Evolutionary conservation across 1,140 invertebrate genomes (phyloP).

Genomic region (Ylistrum balloti): DNA sequence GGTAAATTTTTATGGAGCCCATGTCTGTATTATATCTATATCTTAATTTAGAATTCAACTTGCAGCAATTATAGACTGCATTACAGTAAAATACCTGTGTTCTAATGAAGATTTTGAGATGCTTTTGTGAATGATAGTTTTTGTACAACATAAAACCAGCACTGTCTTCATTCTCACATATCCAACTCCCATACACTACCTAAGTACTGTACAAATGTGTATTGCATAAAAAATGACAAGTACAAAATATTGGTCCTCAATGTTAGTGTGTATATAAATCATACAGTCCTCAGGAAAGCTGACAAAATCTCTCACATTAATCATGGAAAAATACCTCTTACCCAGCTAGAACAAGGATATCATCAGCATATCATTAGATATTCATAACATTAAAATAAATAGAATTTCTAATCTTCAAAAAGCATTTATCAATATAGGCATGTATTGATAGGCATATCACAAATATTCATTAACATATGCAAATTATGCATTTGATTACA

Average conservation of each 20-base stretch:
- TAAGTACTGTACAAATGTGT: neutral
- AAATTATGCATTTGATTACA: slow-evolving; percentile 36
- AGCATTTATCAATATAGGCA: neutral
- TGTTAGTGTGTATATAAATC: neutral
- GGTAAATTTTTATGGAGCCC: too few relatives aligned
- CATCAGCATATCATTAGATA: neutral
- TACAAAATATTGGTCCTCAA: neutral
- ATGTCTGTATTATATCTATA: too few relatives aligned
- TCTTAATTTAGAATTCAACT: too few relatives aligned
- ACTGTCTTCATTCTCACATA: too few relatives aligned
- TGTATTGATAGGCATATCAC: slow-evolving; percentile 11
- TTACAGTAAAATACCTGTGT: too few relatives aligned
- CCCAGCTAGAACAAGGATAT: neutral
- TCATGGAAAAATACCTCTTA: neutral
- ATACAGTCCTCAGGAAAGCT: neutral
- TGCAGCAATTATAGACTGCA: too few relatives aligned
- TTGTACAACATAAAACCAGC: too few relatives aligned
- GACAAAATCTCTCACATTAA: neutral
- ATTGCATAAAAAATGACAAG: neutral
- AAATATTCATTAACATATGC: slow-evolving; percentile 36
- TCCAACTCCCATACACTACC: neutral
- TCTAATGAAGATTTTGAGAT: too few relatives aligned
- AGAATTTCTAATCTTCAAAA: neutral
- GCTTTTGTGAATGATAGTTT: too few relatives aligned
- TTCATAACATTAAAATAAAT: slow-evolving; percentile 23